Percentiles rank a stretch among this genome's conserved stretches.
phyloP scores from a whole-genome alignment of 2,797 vertebrate genomes.

The Acropternis orthonyx region DNA sequence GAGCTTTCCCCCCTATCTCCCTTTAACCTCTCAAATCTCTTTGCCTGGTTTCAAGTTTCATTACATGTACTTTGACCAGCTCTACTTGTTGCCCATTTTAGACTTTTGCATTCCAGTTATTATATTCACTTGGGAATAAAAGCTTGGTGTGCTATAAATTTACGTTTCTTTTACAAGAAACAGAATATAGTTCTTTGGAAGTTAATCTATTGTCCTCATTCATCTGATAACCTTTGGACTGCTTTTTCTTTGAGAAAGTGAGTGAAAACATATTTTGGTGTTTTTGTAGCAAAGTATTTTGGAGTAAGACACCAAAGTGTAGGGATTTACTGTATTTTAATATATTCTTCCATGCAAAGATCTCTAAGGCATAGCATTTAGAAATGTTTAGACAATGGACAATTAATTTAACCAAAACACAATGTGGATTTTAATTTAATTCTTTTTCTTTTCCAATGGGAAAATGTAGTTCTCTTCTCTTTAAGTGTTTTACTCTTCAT shows the following conservation, averaged over 20 bases:
- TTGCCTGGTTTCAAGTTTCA: conserved; percentile 55
- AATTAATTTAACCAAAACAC: conserved; percentile 45
- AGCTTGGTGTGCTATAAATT: conserved; percentile 60
- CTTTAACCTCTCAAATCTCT: conserved; percentile 49
- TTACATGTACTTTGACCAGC: conserved; percentile 48
- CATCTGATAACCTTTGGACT: conserved; percentile 66
- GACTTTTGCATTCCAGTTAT: conserved; percentile 52
- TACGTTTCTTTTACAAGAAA: conserved; percentile 59
- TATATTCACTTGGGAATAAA: conserved; percentile 53
- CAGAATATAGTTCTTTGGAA: conserved; percentile 59
- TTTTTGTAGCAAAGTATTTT: conserved; percentile 26
- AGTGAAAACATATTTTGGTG: conserved; percentile 55
- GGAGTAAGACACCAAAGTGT: conserved; percentile 15
- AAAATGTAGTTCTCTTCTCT: conserved; percentile 66
- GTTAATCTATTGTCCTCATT: conserved; percentile 68
- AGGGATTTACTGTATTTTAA: conserved; percentile 64
- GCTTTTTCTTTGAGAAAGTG: conserved; percentile 40
- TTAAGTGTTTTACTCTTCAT: conserved; percentile 63
- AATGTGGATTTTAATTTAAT: conserved; percentile 40
- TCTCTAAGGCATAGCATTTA: conserved; percentile 16
- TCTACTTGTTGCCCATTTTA: conserved; percentile 48
- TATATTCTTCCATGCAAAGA: conserved; percentile 4
- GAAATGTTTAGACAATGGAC: conserved; percentile 31
- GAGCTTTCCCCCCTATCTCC: conserved; percentile 37
- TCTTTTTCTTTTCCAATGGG: conserved; percentile 2